Evolutionary conservation across 2,797 vertebrate species (phyloP).

Genomic region (Paedocypris micromegethes): DNA sequence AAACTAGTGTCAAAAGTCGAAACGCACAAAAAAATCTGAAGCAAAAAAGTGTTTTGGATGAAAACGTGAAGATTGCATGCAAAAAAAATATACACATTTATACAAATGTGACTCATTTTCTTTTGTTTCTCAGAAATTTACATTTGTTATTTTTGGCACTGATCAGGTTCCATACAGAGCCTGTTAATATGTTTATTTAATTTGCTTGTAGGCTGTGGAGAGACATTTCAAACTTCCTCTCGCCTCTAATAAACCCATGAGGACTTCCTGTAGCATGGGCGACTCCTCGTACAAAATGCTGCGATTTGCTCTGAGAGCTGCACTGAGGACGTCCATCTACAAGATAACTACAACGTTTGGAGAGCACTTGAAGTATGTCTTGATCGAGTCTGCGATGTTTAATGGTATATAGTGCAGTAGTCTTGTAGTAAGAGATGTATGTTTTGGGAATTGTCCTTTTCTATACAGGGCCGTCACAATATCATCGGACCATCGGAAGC

Average conservation of each 20-base stretch:
- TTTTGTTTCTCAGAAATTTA: too few species aligned
- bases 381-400: neutral
- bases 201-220: constrained; percentile 79
- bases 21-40: too few species aligned
- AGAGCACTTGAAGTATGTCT: constrained; percentile 86
- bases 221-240: constrained; percentile 96
- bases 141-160: too few species aligned
- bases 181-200: neutral
- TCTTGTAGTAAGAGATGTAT: neutral
- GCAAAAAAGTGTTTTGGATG: too few species aligned
- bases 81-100: too few species aligned
- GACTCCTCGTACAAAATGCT: constrained; percentile 88
- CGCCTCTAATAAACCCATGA: constrained; percentile 85
- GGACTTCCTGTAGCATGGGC: constrained; percentile 71
- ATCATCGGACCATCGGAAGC: constrained; percentile 89
- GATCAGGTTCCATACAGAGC: too few species aligned
- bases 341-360: constrained; percentile 90
- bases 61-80: too few species aligned
- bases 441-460: constrained; percentile 31
- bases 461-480: constrained; percentile 83
- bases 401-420: neutral
- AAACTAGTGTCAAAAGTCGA: too few species aligned
- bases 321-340: constrained; percentile 91
- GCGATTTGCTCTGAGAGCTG: constrained; percentile 86
- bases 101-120: neutral